Evolutionary conservation across 1,140 invertebrate species (phyloP).

Genomic region (Chelonus insularis): DNA sequence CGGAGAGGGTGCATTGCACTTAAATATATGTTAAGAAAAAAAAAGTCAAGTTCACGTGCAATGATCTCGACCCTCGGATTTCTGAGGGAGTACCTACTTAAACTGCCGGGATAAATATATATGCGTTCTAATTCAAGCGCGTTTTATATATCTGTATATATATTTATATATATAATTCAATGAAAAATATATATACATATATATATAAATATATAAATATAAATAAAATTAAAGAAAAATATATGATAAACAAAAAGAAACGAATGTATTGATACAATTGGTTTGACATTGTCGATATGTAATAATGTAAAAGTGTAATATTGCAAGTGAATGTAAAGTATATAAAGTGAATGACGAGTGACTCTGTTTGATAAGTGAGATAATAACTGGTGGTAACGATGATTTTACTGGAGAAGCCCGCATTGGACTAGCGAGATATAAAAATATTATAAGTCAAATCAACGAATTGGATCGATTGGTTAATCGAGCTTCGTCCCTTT

Average conservation of each 20-base stretch:
- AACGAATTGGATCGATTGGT: slow-evolving; percentile 25
- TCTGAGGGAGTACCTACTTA: slow-evolving; percentile 23
- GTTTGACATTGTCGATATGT: no score
- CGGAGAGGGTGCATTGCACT: no score
- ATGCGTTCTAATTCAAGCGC: slow-evolving; percentile 3
- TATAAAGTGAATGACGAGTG: slow-evolving; percentile 10
- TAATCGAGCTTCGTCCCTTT: slow-evolving; percentile 26
- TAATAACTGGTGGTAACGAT: background rate
- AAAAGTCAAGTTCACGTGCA: background rate
- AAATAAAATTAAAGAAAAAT: no score
- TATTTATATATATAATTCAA: no score
- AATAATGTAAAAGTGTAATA: no score
- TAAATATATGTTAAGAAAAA: no score
- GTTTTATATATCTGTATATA: no score
- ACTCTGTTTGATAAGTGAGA: slow-evolving; percentile 1
- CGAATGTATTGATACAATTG: no score
- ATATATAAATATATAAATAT: no score
- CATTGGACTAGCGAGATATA: slow-evolving; percentile 4
- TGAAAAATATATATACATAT: no score
- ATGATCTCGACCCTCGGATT: background rate
- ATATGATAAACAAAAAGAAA: no score
- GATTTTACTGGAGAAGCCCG: background rate
- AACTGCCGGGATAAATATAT: slow-evolving; percentile 22
- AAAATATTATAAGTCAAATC: slow-evolving; percentile 18
- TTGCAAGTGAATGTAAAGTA: no score